Base-by-base conservation (phyloP, 1,140 invertebrate species). In the Thaumatotibia leucotreta region DNA sequence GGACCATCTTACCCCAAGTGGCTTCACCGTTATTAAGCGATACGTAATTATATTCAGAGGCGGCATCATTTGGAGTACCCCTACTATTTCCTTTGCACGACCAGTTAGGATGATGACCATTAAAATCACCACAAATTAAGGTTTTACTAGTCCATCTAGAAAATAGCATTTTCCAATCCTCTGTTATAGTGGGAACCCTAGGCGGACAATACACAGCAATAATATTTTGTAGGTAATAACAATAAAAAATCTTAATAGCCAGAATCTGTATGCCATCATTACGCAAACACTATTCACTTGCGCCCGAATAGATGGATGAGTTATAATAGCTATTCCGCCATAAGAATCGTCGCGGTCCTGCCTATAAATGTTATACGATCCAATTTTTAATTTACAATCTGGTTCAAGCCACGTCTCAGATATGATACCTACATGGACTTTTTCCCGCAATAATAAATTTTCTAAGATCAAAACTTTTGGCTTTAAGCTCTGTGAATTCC, bases 101-200 rank as follows among this genome's bases (percentile, higher is more conserved):
- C 70, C 70, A 72, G 52, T 45, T 66, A 2, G 64, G 35, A 20
- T 78, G 69, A 54, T 79, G 72, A 9, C 70, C 70, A 72, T 61
- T 45, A 61, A 6, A 61, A 39, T 79, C 74, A 4, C 74, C 74
- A 14, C 33, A 50, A 23, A 75, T 70, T 29, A 79, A 17, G 0
- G 73, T 63, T 27, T 70, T 64, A 33, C 54, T 64, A 10, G 22
- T 11, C 17, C 58, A 68, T 20, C 31, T 22, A n/a, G 70, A 68
- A 52, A 77, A 80, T 29, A 80, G 8, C 10, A 61, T 17, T 35
- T 75, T 64, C 77, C 75, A 64, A 23, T 66, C 32, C 5, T 10
- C 32, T 1, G 1, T 4, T 33, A 1, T 33, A 33, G 32, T 33
- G 10, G 5, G 4, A 5, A 9, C 9, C 1, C 5, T 9, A 1